Percentiles rank a stretch among this genome's conserved stretches.
Evolutionary conservation across 2,113 vertebrate genomes (phyloP).

Genomic region (Poeciliopsis prolifica): DNA sequence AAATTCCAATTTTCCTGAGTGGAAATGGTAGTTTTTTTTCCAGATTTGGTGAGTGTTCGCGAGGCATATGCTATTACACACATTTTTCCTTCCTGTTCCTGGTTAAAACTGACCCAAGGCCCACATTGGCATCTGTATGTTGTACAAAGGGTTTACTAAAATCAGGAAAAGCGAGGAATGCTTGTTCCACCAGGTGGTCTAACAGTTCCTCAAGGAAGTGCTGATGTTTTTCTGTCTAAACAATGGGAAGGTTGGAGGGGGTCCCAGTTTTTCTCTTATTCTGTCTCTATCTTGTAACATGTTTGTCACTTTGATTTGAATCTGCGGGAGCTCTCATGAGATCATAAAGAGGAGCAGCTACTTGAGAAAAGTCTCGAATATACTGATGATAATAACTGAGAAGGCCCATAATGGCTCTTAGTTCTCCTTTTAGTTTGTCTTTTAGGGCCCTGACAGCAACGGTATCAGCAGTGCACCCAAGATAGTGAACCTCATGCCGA

Average conservation of each 20-base stretch:
- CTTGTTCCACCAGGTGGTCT: not conserved
- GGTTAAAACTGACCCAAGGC: not conserved
- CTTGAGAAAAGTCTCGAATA: not conserved
- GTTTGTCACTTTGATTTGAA: not conserved
- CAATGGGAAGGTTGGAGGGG: not conserved
- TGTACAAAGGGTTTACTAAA: not conserved
- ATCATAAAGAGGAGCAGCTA: not conserved
- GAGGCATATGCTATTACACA: not conserved
- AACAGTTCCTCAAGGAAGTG: not conserved
- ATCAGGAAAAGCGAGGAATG: not conserved
- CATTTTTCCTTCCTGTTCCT: constrained; percentile 4
- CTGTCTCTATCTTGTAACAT: not conserved
- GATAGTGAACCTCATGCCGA: too few species aligned
- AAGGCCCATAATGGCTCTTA: too few species aligned
- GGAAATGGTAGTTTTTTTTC: not conserved
- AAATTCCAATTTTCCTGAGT: not conserved
- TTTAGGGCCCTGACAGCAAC: too few species aligned
- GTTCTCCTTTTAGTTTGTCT: too few species aligned
- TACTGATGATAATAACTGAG: too few species aligned
- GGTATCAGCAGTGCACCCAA: too few species aligned
- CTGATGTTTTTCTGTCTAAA: constrained; percentile 1
- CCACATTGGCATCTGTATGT: not conserved
- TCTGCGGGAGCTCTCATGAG: not conserved
- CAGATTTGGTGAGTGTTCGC: not conserved
- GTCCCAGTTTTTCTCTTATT: not conserved